phyloP scores from a whole-genome alignment of 1,140 invertebrate genomes.

The Prorops nasuta region DNA sequence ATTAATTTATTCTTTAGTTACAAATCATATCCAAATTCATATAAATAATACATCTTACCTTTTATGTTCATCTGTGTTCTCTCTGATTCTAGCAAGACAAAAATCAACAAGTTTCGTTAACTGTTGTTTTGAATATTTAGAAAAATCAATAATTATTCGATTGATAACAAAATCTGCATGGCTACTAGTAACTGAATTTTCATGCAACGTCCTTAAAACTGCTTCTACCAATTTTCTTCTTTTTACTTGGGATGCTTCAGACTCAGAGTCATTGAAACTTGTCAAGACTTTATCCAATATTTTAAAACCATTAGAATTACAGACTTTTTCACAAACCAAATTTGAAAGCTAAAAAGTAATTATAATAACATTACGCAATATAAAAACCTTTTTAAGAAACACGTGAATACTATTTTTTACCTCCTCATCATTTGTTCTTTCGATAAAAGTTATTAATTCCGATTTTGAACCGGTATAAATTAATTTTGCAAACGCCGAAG shows the following conservation, averaged over 20 bases:
- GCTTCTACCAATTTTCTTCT: conserved; percentile 34
- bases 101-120: conserved; percentile 43
- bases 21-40: background rate
- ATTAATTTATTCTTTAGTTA: background rate
- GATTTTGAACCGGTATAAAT: no score
- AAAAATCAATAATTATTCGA: conserved; percentile 40
- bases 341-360: conserved; percentile 32
- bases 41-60: conserved; percentile 25
- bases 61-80: conserved; percentile 36
- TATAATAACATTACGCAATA: background rate
- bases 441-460: no score
- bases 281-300: conserved; percentile 33
- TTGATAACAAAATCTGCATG: conserved; percentile 34
- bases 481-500: no score
- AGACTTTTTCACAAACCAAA: conserved; percentile 26
- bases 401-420: conserved; percentile 1
- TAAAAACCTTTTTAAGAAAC: background rate
- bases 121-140: conserved; percentile 29
- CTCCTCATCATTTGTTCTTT: conserved; percentile 1
- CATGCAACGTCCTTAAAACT: conserved; percentile 24
- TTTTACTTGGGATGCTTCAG: conserved; percentile 29
- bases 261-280: conserved; percentile 29
- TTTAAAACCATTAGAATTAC: conserved; percentile 24
- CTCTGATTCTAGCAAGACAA: conserved; percentile 38
- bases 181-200: conserved; percentile 25